Percentiles rank a stretch among this genome's conserved stretches.
Conservation (phyloP, 2,797 vertebrate species). For the Rhynchonycteris naso region DNA sequence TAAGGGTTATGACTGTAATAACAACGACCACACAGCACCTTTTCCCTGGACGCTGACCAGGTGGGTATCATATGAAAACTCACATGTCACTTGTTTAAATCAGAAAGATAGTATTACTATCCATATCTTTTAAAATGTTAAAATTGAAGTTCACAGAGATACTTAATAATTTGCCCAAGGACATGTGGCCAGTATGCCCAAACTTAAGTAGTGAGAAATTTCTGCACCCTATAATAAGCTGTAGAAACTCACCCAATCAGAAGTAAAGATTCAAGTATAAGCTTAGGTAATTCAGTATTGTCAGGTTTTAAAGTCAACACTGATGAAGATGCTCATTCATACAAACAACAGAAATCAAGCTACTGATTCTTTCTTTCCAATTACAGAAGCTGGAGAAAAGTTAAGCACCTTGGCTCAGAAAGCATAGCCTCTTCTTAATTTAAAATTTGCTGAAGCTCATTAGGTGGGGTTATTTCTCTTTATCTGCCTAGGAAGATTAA, state of each 20-base stretch:
- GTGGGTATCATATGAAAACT: background rate
- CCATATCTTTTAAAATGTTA: background rate
- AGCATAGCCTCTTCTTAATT: background rate
- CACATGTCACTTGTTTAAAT: background rate
- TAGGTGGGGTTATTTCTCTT: background rate
- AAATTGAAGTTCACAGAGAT: background rate
- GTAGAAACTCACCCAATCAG: background rate
- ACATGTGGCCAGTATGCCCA: background rate
- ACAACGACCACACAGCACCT: background rate
- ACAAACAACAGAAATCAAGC: background rate
- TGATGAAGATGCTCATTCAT: background rate
- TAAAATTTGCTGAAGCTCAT: background rate
- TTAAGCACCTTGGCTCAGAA: background rate
- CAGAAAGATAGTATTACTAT: background rate
- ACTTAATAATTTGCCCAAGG: slow-evolving; percentile 1
- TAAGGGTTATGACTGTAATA: background rate
- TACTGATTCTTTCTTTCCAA: background rate
- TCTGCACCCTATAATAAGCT: background rate
- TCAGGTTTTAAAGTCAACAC: no score
- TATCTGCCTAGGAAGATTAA: background rate
- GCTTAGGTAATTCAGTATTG: background rate
- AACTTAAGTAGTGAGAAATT: background rate
- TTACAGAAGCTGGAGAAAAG: background rate
- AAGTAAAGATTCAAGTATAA: background rate
- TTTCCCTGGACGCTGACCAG: background rate